These are phyloP conservation scores for Lucilia cuprina DNA, from an alignment of 1,140 invertebrate genomes.

Conservation along the genomic window DNA sequence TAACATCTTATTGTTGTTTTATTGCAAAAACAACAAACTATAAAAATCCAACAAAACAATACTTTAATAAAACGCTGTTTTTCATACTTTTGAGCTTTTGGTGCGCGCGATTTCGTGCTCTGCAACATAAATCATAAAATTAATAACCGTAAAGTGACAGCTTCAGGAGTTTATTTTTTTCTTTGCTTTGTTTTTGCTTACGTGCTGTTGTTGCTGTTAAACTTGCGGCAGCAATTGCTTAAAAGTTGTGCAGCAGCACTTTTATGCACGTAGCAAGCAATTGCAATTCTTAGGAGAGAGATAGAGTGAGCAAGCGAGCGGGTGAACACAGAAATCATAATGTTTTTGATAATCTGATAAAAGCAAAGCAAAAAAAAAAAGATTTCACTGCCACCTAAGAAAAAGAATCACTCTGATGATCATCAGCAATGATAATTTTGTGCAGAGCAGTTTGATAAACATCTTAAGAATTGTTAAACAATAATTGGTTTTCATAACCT, in stretches of 20 bases:
- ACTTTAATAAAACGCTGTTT: neutral
- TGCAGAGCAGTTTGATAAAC: slow-evolving; percentile 7
- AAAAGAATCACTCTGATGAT: neutral
- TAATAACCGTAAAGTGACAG: slow-evolving; percentile 61
- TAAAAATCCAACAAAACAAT: neutral
- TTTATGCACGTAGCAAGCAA: neutral
- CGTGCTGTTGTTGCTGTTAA: neutral
- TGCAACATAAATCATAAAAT: slow-evolving; percentile 62
- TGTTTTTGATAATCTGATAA: slow-evolving; percentile 12
- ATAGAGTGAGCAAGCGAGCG: neutral
- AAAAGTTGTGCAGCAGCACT: neutral
- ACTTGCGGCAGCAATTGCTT: neutral
- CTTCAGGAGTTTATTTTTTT: slow-evolving; percentile 16
- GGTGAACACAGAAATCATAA: neutral
- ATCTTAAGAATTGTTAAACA: slow-evolving; percentile 28
- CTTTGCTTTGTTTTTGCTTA: neutral
- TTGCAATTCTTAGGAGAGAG: neutral
- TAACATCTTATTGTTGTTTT: neutral
- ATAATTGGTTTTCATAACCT: neutral
- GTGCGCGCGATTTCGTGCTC: slow-evolving; percentile 49
- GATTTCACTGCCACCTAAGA: neutral
- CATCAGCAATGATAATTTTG: neutral
- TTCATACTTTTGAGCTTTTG: neutral
- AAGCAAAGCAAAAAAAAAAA: neutral
- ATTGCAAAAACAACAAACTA: neutral